phyloP scores from a whole-genome alignment of 2,888 invertebrate species.

The Idaea aversata region DNA sequence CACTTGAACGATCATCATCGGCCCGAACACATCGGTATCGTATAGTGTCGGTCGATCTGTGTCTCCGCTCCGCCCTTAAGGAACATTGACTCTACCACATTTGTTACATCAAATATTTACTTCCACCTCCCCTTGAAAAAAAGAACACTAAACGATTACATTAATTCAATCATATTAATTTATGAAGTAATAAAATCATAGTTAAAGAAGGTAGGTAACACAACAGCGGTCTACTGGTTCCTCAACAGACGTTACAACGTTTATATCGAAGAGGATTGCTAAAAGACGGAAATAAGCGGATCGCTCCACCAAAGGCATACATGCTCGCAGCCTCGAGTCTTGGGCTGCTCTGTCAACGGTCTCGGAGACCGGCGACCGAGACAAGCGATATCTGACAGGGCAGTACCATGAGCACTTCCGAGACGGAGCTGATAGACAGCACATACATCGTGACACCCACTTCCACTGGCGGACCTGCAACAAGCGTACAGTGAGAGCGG shows the following conservation, averaged over 20 bases:
- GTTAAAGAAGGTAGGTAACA: neutral
- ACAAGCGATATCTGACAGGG: conserved; percentile 59
- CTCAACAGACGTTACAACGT: conserved; percentile 28
- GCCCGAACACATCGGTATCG: neutral
- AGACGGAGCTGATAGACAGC: conserved; percentile 98
- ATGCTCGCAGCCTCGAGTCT: conserved; percentile 79
- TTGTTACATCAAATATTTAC: neutral
- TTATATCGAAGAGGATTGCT: conserved; percentile 31
- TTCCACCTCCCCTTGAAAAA: neutral
- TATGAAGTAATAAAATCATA: conserved; percentile 10
- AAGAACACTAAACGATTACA: conserved; percentile 7
- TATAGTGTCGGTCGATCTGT: neutral
- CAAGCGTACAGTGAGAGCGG: conserved; percentile 81
- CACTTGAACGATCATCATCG: neutral
- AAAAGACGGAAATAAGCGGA: conserved; percentile 44
- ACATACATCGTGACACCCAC: conserved; percentile 99
- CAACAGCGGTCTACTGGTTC: conserved; percentile 16
- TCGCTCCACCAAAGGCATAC: conserved; percentile 45
- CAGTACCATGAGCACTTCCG: conserved; percentile 98
- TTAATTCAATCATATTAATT: conserved; percentile 14
- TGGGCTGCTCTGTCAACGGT: conserved; percentile 68
- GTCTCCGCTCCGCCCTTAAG: neutral
- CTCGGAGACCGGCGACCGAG: conserved; percentile 41
- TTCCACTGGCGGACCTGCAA: conserved; percentile 97
- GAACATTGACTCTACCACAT: conserved; percentile 4